Percentiles rank a stretch among this genome's conserved stretches.
These are phyloP conservation scores for Fregata magnificens DNA, from an alignment of 2,113 vertebrate species.

Conservation along the genomic window DNA sequence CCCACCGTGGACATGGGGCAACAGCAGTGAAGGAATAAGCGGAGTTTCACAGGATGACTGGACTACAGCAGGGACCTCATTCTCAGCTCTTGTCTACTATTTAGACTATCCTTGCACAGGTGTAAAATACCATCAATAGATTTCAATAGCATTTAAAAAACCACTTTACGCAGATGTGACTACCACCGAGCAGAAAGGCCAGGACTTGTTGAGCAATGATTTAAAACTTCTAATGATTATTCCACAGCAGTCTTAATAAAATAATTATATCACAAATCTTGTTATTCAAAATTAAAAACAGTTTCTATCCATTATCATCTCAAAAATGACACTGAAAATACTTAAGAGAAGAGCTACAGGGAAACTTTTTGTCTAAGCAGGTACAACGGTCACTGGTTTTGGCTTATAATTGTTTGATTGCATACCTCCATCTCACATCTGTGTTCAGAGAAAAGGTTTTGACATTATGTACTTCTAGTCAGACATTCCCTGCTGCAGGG, in stretches of 20 bases:
- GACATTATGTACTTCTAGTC: neutral
- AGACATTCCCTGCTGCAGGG: neutral
- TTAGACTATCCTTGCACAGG: neutral
- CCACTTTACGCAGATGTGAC: neutral
- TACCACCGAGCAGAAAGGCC: neutral
- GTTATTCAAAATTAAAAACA: neutral
- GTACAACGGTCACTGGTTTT: neutral
- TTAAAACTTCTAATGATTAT: neutral
- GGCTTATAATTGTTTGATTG: neutral
- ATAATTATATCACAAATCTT: neutral
- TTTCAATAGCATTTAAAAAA: neutral
- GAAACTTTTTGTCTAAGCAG: neutral
- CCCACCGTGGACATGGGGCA: rapidly evolving
- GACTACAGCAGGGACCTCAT: rapidly evolving
- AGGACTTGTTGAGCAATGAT: neutral
- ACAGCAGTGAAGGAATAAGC: neutral
- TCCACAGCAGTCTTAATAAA: neutral
- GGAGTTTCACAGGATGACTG: neutral
- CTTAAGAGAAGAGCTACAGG: neutral
- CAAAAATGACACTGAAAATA: neutral
- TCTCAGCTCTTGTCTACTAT: neutral
- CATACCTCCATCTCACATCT: neutral
- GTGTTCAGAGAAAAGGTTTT: neutral
- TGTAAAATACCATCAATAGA: neutral
- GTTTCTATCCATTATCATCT: neutral